Conservation (phyloP, 2,113 vertebrate species). For the Bolborhynchus lineola region DNA sequence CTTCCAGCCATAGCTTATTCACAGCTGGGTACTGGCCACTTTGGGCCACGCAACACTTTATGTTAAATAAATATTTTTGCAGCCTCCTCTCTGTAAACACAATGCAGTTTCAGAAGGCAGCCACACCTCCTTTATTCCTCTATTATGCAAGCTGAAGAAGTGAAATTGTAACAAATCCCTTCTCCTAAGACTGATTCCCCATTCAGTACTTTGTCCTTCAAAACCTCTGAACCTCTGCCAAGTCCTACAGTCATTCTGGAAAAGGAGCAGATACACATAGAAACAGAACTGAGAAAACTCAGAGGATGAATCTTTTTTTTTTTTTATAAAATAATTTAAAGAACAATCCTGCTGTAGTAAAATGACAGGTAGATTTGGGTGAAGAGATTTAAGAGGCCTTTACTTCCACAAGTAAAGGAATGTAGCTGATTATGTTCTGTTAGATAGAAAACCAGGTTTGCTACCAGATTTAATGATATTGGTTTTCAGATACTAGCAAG, state of each 20-base stretch:
- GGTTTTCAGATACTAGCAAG: not conserved
- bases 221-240: not conserved
- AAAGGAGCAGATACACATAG: not conserved
- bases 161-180: not conserved
- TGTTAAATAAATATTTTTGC: not conserved
- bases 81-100: not conserved
- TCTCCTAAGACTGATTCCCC: not conserved
- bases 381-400: not conserved
- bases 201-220: not conserved
- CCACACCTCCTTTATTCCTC: not conserved
- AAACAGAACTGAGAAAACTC: not conserved
- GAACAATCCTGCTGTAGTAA: not conserved
- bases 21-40: not conserved
- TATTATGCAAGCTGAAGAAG: not conserved
- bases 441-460: not conserved
- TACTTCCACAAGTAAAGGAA: not conserved
- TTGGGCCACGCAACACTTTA: not conserved
- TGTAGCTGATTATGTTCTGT: not conserved
- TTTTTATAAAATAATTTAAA: not conserved
- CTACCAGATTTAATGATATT: not conserved
- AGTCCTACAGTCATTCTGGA: not conserved
- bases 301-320: not conserved
- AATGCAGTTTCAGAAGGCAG: not conserved
- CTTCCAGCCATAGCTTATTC: not conserved
- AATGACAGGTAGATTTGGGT: not conserved